Percentiles rank a stretch among this genome's conserved stretches.
These are phyloP conservation scores for Nyctalus aviator DNA, from an alignment of 2,797 vertebrate species.

Conservation along the genomic window DNA sequence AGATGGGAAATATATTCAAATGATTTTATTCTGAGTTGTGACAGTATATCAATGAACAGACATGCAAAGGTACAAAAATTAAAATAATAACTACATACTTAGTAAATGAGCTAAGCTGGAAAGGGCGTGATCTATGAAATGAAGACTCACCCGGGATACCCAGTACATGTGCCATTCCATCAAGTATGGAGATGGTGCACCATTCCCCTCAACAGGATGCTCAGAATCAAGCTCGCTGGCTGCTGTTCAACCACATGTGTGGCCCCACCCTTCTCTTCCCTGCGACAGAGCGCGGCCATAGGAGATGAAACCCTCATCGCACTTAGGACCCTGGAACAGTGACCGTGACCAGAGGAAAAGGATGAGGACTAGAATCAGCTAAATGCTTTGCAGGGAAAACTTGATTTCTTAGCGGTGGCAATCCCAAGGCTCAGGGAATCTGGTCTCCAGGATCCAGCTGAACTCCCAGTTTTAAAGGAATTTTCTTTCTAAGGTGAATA, in stretches of 20 bases:
- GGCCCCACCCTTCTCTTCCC: neutral
- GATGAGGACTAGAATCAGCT: neutral
- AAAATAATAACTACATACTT: slow-evolving; percentile 29
- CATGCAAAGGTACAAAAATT: neutral
- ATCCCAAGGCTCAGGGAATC: neutral
- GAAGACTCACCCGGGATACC: neutral
- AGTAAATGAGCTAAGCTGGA: neutral
- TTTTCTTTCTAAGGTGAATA: neutral
- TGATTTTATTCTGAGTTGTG: slow-evolving; percentile 47
- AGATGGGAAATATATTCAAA: neutral
- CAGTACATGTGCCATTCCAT: no score
- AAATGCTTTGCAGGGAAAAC: neutral
- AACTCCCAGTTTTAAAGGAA: slow-evolving; percentile 11
- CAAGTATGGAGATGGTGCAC: neutral
- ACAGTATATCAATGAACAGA: neutral
- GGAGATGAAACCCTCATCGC: neutral
- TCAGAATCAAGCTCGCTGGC: neutral
- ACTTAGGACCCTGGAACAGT: neutral
- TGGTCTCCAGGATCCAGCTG: neutral
- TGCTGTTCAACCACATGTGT: neutral
- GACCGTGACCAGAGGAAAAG: neutral
- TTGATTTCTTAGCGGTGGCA: neutral
- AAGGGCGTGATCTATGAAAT: neutral
- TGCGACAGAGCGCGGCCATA: neutral
- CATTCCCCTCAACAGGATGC: neutral